phyloP scores from a whole-genome alignment of 1,140 invertebrate genomes.

The Rhyzopertha dominica region DNA sequence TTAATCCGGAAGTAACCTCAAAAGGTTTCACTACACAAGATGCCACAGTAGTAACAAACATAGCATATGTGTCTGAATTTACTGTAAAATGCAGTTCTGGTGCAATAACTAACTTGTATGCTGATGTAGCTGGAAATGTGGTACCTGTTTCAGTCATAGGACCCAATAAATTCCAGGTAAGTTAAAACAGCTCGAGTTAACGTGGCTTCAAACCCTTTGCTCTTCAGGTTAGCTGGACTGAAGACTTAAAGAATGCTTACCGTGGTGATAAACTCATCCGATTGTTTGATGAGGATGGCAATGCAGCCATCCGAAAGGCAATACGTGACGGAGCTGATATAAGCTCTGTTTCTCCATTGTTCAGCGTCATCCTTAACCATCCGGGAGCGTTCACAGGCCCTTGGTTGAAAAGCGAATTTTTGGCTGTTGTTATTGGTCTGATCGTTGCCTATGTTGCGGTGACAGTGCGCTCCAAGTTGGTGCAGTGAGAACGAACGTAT shows the following conservation, averaged over 20 bases:
- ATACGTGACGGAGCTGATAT: slow-evolving; percentile 63
- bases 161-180: slow-evolving; percentile 74
- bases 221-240: slow-evolving; percentile 91
- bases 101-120: slow-evolving; percentile 70
- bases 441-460: slow-evolving; percentile 83
- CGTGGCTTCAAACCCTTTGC: neutral
- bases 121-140: slow-evolving; percentile 74
- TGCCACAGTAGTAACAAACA: slow-evolving; percentile 79
- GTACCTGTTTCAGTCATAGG: slow-evolving; percentile 72
- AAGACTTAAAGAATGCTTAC: slow-evolving; percentile 73
- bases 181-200: too few relatives aligned
- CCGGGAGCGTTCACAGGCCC: slow-evolving; percentile 86
- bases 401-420: slow-evolving; percentile 86
- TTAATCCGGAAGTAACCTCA: slow-evolving; percentile 59
- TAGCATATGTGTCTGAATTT: slow-evolving; percentile 75
- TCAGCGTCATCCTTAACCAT: slow-evolving; percentile 71
- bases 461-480: slow-evolving; percentile 74
- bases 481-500: too few relatives aligned
- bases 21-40: slow-evolving; percentile 83
- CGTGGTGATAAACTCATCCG: slow-evolving; percentile 76
- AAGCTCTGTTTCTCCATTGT: slow-evolving; percentile 64
- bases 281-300: slow-evolving; percentile 88
- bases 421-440: slow-evolving; percentile 73
- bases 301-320: slow-evolving; percentile 73
- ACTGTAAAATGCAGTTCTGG: slow-evolving; percentile 60